A percentile compares a stretch with the other conserved stretches of the same genome.
phyloP scores from a whole-genome alignment of 2,888 invertebrate species.

The Rhagium mordax region DNA sequence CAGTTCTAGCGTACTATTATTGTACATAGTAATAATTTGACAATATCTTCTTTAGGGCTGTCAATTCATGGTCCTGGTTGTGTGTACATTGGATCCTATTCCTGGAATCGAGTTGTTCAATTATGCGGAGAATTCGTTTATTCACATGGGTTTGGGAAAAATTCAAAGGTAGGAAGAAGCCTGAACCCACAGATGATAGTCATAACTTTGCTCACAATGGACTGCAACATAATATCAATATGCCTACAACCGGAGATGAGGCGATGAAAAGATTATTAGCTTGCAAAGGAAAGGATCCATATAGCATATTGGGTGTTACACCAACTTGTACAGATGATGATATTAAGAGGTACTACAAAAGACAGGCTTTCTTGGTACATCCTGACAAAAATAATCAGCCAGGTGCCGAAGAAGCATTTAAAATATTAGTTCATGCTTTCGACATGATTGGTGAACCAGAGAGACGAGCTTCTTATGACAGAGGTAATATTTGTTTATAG shows the following conservation, averaged over 20 bases:
- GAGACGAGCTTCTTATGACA: slow-evolving; percentile 68
- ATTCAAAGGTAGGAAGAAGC: slow-evolving; percentile 59
- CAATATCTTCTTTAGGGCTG: slow-evolving; percentile 55
- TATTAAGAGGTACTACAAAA: slow-evolving; percentile 93
- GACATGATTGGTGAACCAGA: slow-evolving; percentile 95
- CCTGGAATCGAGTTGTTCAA: slow-evolving; percentile 56
- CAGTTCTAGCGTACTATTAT: too few species aligned
- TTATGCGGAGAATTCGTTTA: slow-evolving; percentile 61
- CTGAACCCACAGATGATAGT: slow-evolving; percentile 68
- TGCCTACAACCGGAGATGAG: slow-evolving; percentile 94
- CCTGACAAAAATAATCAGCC: slow-evolving; percentile 97
- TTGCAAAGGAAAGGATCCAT: slow-evolving; percentile 96
- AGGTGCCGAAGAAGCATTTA: slow-evolving; percentile 96
- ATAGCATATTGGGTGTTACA: slow-evolving; percentile 83
- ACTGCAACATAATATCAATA: slow-evolving; percentile 81
- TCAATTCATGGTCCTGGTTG: slow-evolving; percentile 63
- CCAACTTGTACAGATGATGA: slow-evolving; percentile 93
- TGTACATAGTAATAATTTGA: too few species aligned
- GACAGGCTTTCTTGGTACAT: slow-evolving; percentile 95
- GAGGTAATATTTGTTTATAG: slow-evolving; percentile 67
- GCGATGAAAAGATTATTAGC: slow-evolving; percentile 91
- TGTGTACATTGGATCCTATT: slow-evolving; percentile 61
- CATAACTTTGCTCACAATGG: slow-evolving; percentile 72
- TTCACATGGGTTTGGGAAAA: slow-evolving; percentile 67
- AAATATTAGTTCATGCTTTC: slow-evolving; percentile 95